Base-by-base conservation (phyloP, 2,113 vertebrate species). In the Candoia aspera region DNA sequence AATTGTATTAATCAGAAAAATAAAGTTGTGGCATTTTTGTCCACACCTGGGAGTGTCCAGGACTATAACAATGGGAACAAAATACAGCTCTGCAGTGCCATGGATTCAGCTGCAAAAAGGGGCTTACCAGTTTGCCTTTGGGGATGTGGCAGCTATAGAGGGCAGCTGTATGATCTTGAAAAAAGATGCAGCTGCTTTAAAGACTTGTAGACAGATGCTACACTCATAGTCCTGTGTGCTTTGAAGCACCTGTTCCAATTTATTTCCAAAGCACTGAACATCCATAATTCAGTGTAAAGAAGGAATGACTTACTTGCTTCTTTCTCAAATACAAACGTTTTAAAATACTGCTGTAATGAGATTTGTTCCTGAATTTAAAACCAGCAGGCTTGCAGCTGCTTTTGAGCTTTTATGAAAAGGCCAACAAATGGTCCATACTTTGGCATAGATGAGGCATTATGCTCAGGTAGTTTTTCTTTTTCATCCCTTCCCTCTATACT, bases 1-100 rank as follows among this genome's bases (percentile, higher is more conserved):
- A 53, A 84, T 92, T 84, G 42, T 60, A 60, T 84, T 92, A 37
- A 53, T 60, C 33, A 29, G 29, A 88, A 88, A 60, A 83, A 37
- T n/a, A 79, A 58, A 59, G 26, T n/a, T 59, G 33, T 88, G 26
- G 46, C 46, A 2, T 42, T 86, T 91, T 49, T 24, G 4, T 58
- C 87, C 24, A 73, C 37, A 57, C 4, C 26, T 79, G 54, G 29
- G 33, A 88, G 26, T 33, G 37, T n/a, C 17, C 11, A 88, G 6
- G 49, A 33, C 49, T 86, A 17, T 13, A 87, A 55, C 2, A 58
- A 84, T 54, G n/a, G 12, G 12, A 33, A 2, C n/a, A 73, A 73
- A 73, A 8, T 19, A 33, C n/a, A 19, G 68, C n/a, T 73, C 68
- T 73, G n/a, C n/a, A 19, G 33, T 73, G 33, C 19, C n/a, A n/a